Conservation (phyloP, 35 echinoderm and acorn worm species). For the Heliocidaris tuberculata region DNA sequence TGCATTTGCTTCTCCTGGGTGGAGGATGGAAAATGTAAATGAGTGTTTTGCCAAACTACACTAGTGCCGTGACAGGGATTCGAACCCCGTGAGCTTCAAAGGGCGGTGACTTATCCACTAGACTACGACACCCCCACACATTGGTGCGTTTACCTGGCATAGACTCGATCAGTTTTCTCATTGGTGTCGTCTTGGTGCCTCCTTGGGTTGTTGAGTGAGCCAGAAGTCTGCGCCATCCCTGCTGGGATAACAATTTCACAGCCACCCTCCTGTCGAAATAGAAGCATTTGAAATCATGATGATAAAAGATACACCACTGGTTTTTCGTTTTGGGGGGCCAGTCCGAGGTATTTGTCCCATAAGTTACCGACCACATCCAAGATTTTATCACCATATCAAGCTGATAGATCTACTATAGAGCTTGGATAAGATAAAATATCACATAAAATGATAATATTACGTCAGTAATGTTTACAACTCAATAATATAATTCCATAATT, state of each 20-base stretch:
- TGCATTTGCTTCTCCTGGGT: too few relatives aligned
- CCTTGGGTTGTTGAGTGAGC: background rate
- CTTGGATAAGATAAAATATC: too few relatives aligned
- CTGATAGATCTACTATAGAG: too few relatives aligned
- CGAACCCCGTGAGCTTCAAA: too few relatives aligned
- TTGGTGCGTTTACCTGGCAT: slow-evolving; percentile 5
- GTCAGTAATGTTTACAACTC: too few relatives aligned
- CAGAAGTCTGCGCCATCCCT: slow-evolving; percentile 3
- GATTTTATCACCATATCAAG: too few relatives aligned
- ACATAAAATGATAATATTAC: too few relatives aligned
- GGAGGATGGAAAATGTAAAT: too few relatives aligned
- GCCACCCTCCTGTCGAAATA: background rate
- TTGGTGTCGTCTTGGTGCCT: background rate
- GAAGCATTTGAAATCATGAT: background rate
- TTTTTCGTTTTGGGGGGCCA: background rate
- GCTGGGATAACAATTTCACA: background rate
- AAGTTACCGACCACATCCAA: too few relatives aligned
- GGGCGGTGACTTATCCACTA: background rate
- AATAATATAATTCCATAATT: too few relatives aligned
- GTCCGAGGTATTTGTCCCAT: background rate
- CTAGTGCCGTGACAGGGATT: too few relatives aligned
- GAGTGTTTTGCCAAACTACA: too few relatives aligned
- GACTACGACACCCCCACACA: background rate
- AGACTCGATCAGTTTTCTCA: slow-evolving; percentile 10
- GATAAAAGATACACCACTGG: background rate